phyloP scores from a whole-genome alignment of 37 sponge, comb jelly and placozoan species.

The Chondrosia reniformis region DNA sequence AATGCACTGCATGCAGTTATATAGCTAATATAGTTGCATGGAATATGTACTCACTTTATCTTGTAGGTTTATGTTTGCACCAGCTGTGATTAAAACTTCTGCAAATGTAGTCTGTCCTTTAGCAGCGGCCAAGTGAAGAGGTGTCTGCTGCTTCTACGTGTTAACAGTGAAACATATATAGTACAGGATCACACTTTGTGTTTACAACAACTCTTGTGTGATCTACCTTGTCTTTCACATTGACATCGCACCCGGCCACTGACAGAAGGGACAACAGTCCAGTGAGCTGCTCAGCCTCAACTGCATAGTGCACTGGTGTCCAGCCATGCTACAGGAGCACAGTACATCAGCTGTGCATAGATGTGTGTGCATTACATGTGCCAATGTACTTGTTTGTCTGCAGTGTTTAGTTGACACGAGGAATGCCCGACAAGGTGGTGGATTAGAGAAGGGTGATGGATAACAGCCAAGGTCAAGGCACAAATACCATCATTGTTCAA shows the following conservation, averaged over 20 bases:
- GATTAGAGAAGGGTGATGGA: slow-evolving; percentile 29
- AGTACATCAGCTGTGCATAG: neutral
- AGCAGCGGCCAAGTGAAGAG: slow-evolving; percentile 5
- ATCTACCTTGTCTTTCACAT: slow-evolving; percentile 6
- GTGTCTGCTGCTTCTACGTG: neutral
- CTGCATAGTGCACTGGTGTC: slow-evolving; percentile 14
- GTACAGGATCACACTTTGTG: neutral
- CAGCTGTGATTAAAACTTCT: neutral
- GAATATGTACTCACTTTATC: neutral
- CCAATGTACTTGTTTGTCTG: neutral
- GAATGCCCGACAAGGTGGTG: slow-evolving; percentile 1
- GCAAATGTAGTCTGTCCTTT: neutral
- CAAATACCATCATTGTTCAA: slow-evolving; percentile 25
- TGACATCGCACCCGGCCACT: slow-evolving; percentile 6
- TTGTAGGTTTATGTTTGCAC: neutral
- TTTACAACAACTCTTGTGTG: neutral
- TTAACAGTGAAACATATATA: neutral
- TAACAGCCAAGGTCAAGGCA: slow-evolving; percentile 25
- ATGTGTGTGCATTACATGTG: neutral
- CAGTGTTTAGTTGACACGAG: slow-evolving; percentile 1
- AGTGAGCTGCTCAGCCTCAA: neutral
- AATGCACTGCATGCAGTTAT: neutral
- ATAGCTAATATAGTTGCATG: neutral
- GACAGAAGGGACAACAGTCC: neutral
- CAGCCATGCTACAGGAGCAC: neutral